Percentiles rank a stretch among this genome's conserved stretches.
Evolutionary conservation across 2,113 vertebrate genomes (phyloP).

Genomic region (Beaufortia kweichowensis): DNA sequence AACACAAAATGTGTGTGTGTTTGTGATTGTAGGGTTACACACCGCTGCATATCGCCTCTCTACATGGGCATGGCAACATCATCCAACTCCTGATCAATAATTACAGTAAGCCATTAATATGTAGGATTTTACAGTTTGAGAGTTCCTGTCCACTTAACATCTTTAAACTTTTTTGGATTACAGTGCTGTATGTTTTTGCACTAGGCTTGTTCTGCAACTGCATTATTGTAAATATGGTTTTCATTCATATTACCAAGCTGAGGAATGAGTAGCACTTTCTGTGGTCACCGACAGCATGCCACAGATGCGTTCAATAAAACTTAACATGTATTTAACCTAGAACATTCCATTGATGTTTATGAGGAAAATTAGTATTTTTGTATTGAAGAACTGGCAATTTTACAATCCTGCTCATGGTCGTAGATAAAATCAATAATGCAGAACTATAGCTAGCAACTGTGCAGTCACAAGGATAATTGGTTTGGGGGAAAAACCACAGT

Average conservation of each 20-base stretch:
- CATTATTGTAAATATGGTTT: too few relatives aligned
- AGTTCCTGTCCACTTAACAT: too few relatives aligned
- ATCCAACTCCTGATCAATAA: constrained; percentile 63
- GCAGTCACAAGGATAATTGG: constrained; percentile 8
- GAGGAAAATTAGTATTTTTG: not conserved
- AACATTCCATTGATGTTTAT: not conserved
- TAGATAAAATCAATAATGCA: constrained; percentile 8
- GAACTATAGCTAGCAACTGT: constrained; percentile 1
- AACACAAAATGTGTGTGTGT: not conserved
- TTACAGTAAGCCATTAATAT: constrained; percentile 61
- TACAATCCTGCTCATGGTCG: not conserved
- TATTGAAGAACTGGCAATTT: not conserved
- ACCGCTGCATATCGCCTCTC: constrained; percentile 71
- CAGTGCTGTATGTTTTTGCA: not conserved
- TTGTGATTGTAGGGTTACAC: constrained; percentile 70
- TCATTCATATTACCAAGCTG: too few relatives aligned
- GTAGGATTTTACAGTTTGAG: too few relatives aligned
- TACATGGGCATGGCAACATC: constrained; percentile 66
- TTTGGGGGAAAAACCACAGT: constrained; percentile 9
- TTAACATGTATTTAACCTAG: not conserved
- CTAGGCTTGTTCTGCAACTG: too few relatives aligned
- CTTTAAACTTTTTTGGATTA: too few relatives aligned
- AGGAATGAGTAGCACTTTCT: too few relatives aligned
- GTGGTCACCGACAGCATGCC: too few relatives aligned
- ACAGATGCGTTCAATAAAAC: too few relatives aligned